phyloP scores from a whole-genome alignment of 2,113 vertebrate genomes.

The Saguinus midas region DNA sequence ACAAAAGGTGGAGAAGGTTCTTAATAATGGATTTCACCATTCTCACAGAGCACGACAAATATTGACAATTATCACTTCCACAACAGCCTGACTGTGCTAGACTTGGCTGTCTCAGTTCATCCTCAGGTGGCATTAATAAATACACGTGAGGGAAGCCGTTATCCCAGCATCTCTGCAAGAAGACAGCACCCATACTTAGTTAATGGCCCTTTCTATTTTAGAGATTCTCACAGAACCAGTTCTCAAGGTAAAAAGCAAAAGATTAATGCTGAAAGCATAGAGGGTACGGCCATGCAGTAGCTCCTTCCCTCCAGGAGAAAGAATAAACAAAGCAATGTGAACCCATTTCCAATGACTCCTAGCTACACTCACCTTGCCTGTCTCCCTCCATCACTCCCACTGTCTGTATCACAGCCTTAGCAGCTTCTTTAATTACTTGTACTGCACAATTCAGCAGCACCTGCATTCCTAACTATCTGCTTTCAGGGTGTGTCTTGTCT shows the following conservation, averaged over 20 bases:
- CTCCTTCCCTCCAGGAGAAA: not conserved
- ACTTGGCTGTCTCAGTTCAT: not conserved
- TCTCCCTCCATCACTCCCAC: not conserved
- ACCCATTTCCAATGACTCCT: not conserved
- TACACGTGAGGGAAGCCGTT: constrained; percentile 17
- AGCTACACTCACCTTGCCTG: not conserved
- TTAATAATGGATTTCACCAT: not conserved
- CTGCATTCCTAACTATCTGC: not conserved
- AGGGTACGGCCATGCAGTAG: rapidly evolving
- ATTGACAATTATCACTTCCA: not conserved
- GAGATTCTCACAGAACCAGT: not conserved
- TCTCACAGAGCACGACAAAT: not conserved
- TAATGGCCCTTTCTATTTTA: not conserved
- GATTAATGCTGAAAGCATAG: not conserved
- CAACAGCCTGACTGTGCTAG: not conserved
- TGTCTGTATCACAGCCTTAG: not conserved
- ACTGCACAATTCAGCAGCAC: not conserved
- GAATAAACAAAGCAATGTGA: not conserved
- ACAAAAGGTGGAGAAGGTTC: not conserved
- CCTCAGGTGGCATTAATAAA: not conserved
- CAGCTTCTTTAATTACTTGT: no score
- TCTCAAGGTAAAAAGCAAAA: not conserved
- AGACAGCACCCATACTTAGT: not conserved
- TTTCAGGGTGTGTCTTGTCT: no score
- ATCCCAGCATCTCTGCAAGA: constrained; percentile 9